A percentile compares a stretch with the other conserved stretches of the same genome.
Conservation (phyloP, 1,140 invertebrate species). For the Pseudomyrmex cubaensis region DNA sequence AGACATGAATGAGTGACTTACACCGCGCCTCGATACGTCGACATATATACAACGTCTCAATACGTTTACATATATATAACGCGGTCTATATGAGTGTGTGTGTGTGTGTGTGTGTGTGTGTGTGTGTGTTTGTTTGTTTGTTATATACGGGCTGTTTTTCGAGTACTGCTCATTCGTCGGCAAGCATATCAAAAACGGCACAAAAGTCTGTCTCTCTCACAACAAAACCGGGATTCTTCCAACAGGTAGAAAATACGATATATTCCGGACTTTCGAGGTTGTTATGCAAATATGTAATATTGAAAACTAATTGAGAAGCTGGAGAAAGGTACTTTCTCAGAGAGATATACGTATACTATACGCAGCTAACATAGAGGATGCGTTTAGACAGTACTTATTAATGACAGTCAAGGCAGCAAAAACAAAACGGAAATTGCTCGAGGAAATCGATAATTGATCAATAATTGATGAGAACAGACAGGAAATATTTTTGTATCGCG, state of each 20-base stretch:
- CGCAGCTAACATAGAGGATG: not conserved
- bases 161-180: constrained; percentile 41
- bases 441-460: constrained; percentile 29
- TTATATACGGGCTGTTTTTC: constrained; percentile 27
- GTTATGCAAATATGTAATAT: constrained; percentile 24
- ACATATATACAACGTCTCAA: constrained; percentile 33
- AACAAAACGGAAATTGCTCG: constrained; percentile 43
- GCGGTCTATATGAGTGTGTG: not conserved
- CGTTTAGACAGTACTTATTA: constrained; percentile 7
- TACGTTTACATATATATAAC: constrained; percentile 41
- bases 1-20: constrained; percentile 77
- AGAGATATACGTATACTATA: not conserved
- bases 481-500: not conserved
- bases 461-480: not conserved
- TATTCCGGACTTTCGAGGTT: not conserved
- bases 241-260: not conserved
- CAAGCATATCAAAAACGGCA: not conserved
- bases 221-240: not conserved
- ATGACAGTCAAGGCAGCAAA: constrained; percentile 11
- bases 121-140: no score
- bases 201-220: not conserved
- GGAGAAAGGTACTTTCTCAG: not conserved
- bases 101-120: no score
- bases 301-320: not conserved
- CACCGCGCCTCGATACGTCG: constrained; percentile 49